These are phyloP conservation scores for Margaritifera margaritifera DNA, from an alignment of 2,888 invertebrate species.

Conservation along the genomic window DNA sequence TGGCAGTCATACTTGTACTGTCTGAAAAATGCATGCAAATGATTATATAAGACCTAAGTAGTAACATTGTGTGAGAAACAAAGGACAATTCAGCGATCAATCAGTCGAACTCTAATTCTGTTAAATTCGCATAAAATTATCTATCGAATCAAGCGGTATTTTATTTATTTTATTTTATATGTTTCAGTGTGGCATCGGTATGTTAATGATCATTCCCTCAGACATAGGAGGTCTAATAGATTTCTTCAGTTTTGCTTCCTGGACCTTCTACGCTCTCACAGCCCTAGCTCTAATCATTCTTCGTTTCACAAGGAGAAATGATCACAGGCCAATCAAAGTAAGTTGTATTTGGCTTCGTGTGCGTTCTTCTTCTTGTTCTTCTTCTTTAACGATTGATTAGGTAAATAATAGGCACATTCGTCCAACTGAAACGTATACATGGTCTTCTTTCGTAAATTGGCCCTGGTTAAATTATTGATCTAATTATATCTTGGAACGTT, in stretches of 20 bases:
- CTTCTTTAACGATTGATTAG: neutral
- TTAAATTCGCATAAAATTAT: neutral
- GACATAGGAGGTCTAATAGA: conserved; percentile 94
- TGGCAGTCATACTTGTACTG: too few relatives aligned
- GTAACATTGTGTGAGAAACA: too few relatives aligned
- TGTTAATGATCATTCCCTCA: conserved; percentile 92
- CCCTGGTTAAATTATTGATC: too few relatives aligned
- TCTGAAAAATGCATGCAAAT: too few relatives aligned
- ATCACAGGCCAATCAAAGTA: conserved; percentile 93
- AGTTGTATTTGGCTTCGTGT: neutral
- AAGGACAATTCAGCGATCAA: too few relatives aligned
- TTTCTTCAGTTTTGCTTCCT: conserved; percentile 97
- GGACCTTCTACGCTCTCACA: conserved; percentile 96
- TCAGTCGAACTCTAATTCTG: too few relatives aligned
- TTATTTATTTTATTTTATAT: neutral
- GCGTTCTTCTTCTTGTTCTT: neutral
- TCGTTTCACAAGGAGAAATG: conserved; percentile 87
- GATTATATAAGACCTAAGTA: too few relatives aligned
- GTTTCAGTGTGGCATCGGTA: conserved; percentile 79
- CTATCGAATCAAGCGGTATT: neutral
- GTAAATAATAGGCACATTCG: too few relatives aligned
- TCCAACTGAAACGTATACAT: too few relatives aligned
- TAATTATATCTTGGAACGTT: too few relatives aligned
- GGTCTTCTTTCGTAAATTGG: too few relatives aligned
- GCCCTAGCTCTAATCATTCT: conserved; percentile 95